These are phyloP conservation scores for Sipha maydis DNA, from an alignment of 2,888 invertebrate genomes.

Conservation along the genomic window DNA sequence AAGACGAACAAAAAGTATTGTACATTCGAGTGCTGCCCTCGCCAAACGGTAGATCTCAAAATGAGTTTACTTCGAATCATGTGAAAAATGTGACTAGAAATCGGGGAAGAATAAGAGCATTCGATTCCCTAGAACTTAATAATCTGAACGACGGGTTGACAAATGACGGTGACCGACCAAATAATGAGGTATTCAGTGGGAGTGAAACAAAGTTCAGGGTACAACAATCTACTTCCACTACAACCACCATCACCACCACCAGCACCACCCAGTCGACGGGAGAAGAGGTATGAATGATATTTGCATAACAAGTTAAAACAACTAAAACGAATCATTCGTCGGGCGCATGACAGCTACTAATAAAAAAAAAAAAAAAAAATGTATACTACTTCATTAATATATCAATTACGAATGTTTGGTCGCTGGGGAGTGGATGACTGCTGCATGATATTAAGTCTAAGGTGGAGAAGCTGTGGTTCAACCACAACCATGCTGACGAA, in stretches of 20 bases:
- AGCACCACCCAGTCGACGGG: neutral
- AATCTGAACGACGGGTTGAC: slow-evolving; percentile 9
- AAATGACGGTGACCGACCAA: slow-evolving; percentile 7
- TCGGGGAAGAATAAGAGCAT: slow-evolving; percentile 51
- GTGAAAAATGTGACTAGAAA: slow-evolving; percentile 47
- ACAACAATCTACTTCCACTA: neutral
- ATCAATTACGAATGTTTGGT: slow-evolving; percentile 36
- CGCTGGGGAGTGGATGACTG: slow-evolving; percentile 37
- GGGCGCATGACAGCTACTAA: slow-evolving; percentile 56
- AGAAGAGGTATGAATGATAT: slow-evolving; percentile 60
- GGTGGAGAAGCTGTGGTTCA: slow-evolving; percentile 13
- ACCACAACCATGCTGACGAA: slow-evolving; percentile 15
- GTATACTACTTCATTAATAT: slow-evolving; percentile 48
- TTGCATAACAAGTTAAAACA: slow-evolving; percentile 49
- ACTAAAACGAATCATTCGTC: slow-evolving; percentile 36
- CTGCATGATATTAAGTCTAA: slow-evolving; percentile 46
- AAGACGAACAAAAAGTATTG: slow-evolving; percentile 47
- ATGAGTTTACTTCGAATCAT: slow-evolving; percentile 62
- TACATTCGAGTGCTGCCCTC: slow-evolving; percentile 36
- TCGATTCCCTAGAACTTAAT: slow-evolving; percentile 52
- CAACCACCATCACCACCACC: neutral
- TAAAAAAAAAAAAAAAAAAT: too few species aligned
- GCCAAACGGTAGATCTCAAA: slow-evolving; percentile 59
- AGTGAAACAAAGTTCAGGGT: slow-evolving; percentile 51
- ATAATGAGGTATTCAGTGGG: slow-evolving; percentile 40